Conservation (phyloP, 2,888 invertebrate species). For the Platycheirus rosarum region DNA sequence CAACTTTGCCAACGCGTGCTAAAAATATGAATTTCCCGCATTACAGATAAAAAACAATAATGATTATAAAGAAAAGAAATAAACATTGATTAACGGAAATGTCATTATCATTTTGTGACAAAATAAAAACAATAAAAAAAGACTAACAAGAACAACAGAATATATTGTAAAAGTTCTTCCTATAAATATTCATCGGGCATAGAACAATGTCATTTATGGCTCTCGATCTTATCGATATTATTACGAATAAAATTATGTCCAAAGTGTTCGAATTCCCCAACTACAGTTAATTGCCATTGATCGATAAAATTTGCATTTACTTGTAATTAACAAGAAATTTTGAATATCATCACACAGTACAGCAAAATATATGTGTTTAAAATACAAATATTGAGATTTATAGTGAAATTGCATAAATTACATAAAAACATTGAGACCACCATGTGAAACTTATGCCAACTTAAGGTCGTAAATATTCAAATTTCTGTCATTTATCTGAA, state of each 20-base stretch:
- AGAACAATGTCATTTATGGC: conserved; percentile 49
- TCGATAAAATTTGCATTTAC: background rate
- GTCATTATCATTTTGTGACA: background rate
- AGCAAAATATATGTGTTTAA: background rate
- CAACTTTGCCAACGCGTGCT: conserved; percentile 38
- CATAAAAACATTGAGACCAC: conserved; percentile 31
- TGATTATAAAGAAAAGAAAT: conserved; percentile 12
- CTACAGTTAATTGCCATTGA: conserved; percentile 18
- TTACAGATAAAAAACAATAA: conserved; percentile 34
- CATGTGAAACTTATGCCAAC: conserved; percentile 38
- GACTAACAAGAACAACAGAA: conserved; percentile 3
- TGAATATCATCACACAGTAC: conserved; percentile 16
- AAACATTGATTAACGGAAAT: conserved; percentile 20
- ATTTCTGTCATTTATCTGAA: conserved; percentile 2
- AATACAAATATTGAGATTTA: conserved; percentile 2
- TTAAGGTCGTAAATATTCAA: conserved; percentile 37
- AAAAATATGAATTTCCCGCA: conserved; percentile 49
- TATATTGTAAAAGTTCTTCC: conserved; percentile 1
- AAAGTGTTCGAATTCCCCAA: conserved; percentile 2
- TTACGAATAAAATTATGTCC: conserved; percentile 37
- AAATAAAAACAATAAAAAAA: background rate
- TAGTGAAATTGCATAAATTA: conserved; percentile 40
- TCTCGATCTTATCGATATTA: conserved; percentile 59
- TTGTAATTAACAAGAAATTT: conserved; percentile 32
- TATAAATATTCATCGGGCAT: conserved; percentile 57